phyloP scores from a whole-genome alignment of 35 echinoderm and acorn worm genomes.

The Stichopus chloronotus region DNA sequence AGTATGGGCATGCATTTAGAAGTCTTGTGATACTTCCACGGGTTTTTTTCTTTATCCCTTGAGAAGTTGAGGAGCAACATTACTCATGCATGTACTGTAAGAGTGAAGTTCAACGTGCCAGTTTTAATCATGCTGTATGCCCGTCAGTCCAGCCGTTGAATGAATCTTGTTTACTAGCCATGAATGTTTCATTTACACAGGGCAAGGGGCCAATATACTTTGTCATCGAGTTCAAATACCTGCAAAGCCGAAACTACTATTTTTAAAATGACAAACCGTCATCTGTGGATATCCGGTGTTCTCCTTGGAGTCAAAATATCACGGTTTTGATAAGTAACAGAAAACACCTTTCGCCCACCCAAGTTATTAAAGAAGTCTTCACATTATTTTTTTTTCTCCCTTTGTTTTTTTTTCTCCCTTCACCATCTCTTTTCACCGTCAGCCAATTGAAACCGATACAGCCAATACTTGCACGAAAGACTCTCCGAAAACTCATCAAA shows the following conservation, averaged over 20 bases:
- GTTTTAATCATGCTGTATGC: too few relatives aligned
- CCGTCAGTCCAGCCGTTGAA: too few relatives aligned
- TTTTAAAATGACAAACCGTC: neutral
- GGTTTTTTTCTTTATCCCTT: too few relatives aligned
- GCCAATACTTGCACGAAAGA: neutral
- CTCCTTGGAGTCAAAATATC: conserved; percentile 20
- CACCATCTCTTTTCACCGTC: neutral
- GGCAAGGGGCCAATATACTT: neutral
- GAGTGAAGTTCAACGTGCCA: too few relatives aligned
- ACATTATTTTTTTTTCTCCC: neutral
- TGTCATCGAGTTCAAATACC: conserved; percentile 14
- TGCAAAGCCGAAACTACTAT: neutral
- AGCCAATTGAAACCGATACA: conserved; percentile 31
- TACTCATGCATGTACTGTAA: too few relatives aligned
- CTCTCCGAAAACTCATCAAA: conserved; percentile 22
- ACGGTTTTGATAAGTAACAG: neutral
- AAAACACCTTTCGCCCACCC: neutral
- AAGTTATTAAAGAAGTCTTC: neutral
- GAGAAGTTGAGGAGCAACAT: too few relatives aligned
- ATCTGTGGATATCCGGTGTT: neutral
- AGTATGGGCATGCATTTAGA: too few relatives aligned
- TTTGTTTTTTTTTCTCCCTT: neutral
- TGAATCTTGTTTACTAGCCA: too few relatives aligned
- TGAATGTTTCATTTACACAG: neutral
- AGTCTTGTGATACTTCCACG: too few relatives aligned